A percentile compares a stretch with the other conserved stretches of the same genome.
These are phyloP conservation scores for Burhinus oedicnemus DNA, from an alignment of 2,113 vertebrate genomes.

Conservation along the genomic window DNA sequence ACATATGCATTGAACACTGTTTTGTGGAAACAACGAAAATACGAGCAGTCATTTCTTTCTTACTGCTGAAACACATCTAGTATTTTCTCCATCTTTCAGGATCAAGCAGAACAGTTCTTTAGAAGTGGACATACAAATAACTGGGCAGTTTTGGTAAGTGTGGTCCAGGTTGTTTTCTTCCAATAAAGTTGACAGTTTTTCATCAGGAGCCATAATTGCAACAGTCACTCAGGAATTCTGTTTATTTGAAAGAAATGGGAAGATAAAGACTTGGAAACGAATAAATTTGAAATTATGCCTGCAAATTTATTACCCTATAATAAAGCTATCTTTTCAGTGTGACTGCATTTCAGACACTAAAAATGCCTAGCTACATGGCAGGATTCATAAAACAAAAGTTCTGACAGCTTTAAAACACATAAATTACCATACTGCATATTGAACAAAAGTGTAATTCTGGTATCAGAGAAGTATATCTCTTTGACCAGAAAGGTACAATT, in stretches of 20 bases:
- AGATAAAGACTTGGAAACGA: neutral
- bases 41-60: neutral
- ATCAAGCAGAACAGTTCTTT: slow-evolving; percentile 87
- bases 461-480: neutral
- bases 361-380: neutral
- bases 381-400: neutral
- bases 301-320: neutral
- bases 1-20: neutral
- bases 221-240: neutral
- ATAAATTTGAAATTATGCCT: neutral
- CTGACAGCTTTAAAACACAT: neutral
- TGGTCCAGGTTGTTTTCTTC: neutral
- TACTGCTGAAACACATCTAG: neutral
- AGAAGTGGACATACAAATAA: slow-evolving; percentile 97
- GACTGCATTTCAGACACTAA: neutral
- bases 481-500: neutral
- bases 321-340: neutral
- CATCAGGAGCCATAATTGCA: neutral
- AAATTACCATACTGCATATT: neutral
- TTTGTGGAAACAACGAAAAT: neutral
- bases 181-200: neutral
- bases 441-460: neutral
- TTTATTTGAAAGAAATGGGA: neutral
- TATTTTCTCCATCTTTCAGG: slow-evolving; percentile 69
- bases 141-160: slow-evolving; percentile 94